A percentile compares a stretch with the other conserved stretches of the same genome.
phyloP scores from a whole-genome alignment of 1,140 invertebrate genomes.

The Chymomyza costata region DNA sequence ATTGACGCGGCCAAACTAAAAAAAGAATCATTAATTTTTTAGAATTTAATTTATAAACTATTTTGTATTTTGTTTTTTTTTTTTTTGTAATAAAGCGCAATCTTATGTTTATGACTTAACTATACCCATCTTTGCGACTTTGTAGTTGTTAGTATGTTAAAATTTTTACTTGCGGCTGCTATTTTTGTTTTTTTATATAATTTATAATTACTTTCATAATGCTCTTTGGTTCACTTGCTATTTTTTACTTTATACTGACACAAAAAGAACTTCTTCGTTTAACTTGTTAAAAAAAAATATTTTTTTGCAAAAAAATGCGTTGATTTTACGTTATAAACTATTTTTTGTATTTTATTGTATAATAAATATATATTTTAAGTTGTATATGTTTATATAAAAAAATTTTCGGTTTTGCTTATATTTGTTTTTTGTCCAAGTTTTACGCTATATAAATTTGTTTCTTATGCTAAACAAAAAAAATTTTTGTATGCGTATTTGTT shows the following conservation, averaged over 20 bases:
- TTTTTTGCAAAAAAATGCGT: constrained; percentile 32
- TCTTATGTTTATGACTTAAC: too few species aligned
- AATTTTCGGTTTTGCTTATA: constrained; percentile 26
- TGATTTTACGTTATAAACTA: constrained; percentile 38
- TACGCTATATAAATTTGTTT: constrained; percentile 7
- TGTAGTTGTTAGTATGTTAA: too few species aligned
- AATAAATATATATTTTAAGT: constrained; percentile 30
- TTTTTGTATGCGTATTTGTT: constrained; percentile 51
- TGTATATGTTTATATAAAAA: constrained; percentile 36
- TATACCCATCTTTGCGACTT: too few species aligned
- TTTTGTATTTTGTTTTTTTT: constrained; percentile 5
- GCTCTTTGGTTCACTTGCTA: constrained; percentile 7
- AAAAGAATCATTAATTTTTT: too few species aligned
- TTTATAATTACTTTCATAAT: constrained; percentile 24
- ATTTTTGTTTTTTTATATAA: constrained; percentile 16
- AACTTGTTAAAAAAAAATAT: neutral
- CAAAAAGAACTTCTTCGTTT: constrained; percentile 25
- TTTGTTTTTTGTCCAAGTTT: constrained; percentile 1
- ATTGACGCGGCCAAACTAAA: too few species aligned
- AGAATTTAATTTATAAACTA: constrained; percentile 10
- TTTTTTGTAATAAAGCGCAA: too few species aligned
- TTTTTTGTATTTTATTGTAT: constrained; percentile 42
- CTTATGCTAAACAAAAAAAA: constrained; percentile 63
- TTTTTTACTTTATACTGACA: too few species aligned
- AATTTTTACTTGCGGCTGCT: too few species aligned